phyloP scores from a whole-genome alignment of 2,888 invertebrate genomes.

The Hydraecia micacea region DNA sequence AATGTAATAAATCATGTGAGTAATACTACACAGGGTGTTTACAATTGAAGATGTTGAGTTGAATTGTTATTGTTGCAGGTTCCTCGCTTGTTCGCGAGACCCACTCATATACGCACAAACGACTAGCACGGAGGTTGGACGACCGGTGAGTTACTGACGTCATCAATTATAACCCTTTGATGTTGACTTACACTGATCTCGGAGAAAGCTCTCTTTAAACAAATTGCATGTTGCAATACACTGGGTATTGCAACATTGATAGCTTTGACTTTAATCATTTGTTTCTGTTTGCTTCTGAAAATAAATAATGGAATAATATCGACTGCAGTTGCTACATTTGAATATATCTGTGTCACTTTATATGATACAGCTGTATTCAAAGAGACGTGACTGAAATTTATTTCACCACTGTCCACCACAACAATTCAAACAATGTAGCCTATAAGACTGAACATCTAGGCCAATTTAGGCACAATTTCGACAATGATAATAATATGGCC shows the following conservation, averaged over 20 bases:
- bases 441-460: conserved; percentile 58
- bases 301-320: conserved; percentile 28
- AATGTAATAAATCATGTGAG: conserved; percentile 69
- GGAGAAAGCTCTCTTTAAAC: conserved; percentile 56
- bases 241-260: conserved; percentile 47
- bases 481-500: conserved; percentile 70
- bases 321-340: background rate
- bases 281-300: conserved; percentile 52
- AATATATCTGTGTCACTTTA: conserved; percentile 19
- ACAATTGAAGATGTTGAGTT: conserved; percentile 41
- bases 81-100: conserved; percentile 77
- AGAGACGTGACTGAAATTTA: conserved; percentile 42
- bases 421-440: conserved; percentile 56
- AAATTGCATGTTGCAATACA: conserved; percentile 37
- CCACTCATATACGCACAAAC: conserved; percentile 79
- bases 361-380: conserved; percentile 27
- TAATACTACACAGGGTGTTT: conserved; percentile 58
- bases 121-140: conserved; percentile 79
- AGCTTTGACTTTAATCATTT: conserved; percentile 52
- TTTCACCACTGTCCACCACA: conserved; percentile 46
- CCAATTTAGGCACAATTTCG: conserved; percentile 68
- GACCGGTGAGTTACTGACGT: conserved; percentile 77
- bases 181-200: conserved; percentile 58
- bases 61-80: conserved; percentile 79
- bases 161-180: conserved; percentile 65